Percentiles rank a stretch among this genome's conserved stretches.
Conservation (phyloP, 2,797 vertebrate species). For the Eulemur albifrons region DNA sequence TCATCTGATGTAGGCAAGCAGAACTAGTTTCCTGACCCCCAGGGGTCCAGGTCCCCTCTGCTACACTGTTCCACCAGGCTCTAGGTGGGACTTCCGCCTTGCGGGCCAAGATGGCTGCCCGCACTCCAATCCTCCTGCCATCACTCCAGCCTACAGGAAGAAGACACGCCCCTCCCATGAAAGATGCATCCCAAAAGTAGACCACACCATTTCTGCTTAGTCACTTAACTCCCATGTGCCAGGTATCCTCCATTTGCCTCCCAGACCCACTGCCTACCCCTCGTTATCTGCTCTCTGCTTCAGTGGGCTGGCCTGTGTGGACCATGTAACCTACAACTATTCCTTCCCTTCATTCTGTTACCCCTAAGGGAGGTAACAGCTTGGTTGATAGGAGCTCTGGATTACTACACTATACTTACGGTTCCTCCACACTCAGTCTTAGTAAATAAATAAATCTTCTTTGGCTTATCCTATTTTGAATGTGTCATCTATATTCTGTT, state of each 20-base stretch:
- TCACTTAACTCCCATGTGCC: accelerated
- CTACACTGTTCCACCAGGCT: not conserved
- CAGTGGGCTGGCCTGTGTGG: not conserved
- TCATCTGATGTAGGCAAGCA: not conserved
- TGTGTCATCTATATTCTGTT: not conserved
- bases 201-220: not conserved
- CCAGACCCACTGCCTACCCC: not conserved
- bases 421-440: not conserved
- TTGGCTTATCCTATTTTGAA: not conserved
- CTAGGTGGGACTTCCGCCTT: not conserved
- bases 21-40: not conserved
- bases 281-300: not conserved
- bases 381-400: not conserved
- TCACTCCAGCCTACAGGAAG: not conserved
- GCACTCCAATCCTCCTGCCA: not conserved
- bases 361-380: not conserved
- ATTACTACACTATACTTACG: not conserved
- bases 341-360: not conserved
- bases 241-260: not conserved
- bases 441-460: not conserved
- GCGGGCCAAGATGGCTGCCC: not conserved
- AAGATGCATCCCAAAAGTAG: not conserved
- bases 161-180: not conserved
- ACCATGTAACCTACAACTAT: not conserved
- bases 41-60: not conserved